Conservation (phyloP, 2,888 invertebrate species). For the Brachyopa scutellaris region DNA sequence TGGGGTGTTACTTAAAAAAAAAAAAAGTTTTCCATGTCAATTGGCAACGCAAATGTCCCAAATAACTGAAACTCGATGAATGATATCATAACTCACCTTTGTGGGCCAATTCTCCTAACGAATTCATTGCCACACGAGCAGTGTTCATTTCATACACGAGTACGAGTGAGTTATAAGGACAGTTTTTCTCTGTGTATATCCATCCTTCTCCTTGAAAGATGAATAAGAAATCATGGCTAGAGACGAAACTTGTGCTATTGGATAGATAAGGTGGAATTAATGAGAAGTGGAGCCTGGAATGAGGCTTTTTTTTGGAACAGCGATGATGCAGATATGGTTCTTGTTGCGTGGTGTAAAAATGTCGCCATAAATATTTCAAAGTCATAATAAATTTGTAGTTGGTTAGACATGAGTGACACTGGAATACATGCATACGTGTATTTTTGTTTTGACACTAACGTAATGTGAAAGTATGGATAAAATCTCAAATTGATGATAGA, state of each 20-base stretch:
- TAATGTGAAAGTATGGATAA: not conserved
- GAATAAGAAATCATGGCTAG: constrained; percentile 27
- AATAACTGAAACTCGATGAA: not conserved
- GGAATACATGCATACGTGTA: not conserved
- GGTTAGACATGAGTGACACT: constrained; percentile 6
- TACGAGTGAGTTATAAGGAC: constrained; percentile 1
- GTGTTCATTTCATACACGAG: not conserved
- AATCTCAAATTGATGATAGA: too few species aligned
- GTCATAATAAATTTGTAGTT: constrained; percentile 34
- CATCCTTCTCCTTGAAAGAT: constrained; percentile 1
- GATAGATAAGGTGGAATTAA: constrained; percentile 36
- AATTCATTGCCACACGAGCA: constrained; percentile 1
- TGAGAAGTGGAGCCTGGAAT: not conserved
- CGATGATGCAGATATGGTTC: too few species aligned
- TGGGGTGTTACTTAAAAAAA: too few species aligned
- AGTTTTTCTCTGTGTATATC: not conserved
- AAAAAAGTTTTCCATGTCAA: constrained; percentile 29
- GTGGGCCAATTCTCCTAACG: constrained; percentile 3
- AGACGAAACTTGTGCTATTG: constrained; percentile 11
- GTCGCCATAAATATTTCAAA: constrained; percentile 33
- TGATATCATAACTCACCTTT: constrained; percentile 18
- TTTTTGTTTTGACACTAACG: not conserved
- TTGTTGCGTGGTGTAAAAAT: constrained; percentile 8
- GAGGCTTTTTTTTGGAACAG: not conserved
- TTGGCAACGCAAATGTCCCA: not conserved